Conservation (phyloP, 1,140 invertebrate species). For the Phthorimaea operculella region DNA sequence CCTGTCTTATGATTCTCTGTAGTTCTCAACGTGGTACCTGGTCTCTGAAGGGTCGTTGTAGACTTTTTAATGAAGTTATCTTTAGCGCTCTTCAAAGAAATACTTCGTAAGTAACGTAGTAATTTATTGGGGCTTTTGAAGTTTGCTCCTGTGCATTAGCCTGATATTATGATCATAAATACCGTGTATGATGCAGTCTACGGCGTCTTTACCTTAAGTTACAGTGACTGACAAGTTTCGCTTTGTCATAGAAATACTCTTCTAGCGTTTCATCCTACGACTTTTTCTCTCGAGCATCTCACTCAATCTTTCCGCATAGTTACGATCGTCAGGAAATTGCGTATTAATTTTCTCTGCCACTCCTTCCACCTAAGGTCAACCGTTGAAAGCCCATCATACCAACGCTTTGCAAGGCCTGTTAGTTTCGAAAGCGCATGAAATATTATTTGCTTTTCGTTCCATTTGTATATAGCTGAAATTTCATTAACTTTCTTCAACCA, state of each 20-base stretch:
- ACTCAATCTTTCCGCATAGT: conserved; percentile 5
- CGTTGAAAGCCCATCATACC: conserved; percentile 5
- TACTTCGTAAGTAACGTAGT: conserved; percentile 7
- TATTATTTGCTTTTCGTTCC: conserved; percentile 4
- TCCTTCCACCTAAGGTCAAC: conserved; percentile 7
- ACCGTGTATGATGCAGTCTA: conserved; percentile 10
- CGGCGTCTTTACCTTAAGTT: conserved; percentile 4
- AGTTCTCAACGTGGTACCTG: neutral
- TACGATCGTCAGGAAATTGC: conserved; percentile 8
- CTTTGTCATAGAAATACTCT: conserved; percentile 11
- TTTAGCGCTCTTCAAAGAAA: neutral
- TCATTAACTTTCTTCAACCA: conserved; percentile 9
- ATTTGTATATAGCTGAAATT: conserved; percentile 6
- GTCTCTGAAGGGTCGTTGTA: neutral
- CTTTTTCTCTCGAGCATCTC: conserved; percentile 7
- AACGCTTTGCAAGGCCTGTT: neutral
- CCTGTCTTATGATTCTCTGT: neutral
- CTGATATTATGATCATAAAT: conserved; percentile 9
- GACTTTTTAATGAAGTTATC: conserved; percentile 1
- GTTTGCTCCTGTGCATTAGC: conserved; percentile 10
- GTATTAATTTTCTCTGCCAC: conserved; percentile 7
- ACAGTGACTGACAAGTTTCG: conserved; percentile 3
- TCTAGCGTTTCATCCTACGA: conserved; percentile 9
- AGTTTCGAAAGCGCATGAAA: conserved; percentile 6
- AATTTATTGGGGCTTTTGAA: conserved; percentile 7